These are phyloP conservation scores for Oreotragus oreotragus DNA, from an alignment of 2,113 vertebrate genomes.

Conservation along the genomic window DNA sequence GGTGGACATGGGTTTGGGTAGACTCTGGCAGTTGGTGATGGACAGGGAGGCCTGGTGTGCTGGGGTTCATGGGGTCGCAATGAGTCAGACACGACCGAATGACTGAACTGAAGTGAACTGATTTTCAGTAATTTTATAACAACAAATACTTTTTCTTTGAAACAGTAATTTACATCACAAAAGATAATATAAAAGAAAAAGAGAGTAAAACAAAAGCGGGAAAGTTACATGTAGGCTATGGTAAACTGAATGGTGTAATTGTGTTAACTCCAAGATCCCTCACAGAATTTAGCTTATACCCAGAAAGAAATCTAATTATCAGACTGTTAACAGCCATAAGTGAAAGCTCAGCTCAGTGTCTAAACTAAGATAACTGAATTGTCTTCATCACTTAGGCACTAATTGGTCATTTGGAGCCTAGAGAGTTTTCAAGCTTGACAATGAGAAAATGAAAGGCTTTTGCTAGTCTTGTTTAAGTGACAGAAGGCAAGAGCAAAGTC, in stretches of 20 bases:
- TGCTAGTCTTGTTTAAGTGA: slow-evolving; percentile 67
- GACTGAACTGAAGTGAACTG: no score
- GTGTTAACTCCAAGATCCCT: slow-evolving; percentile 56
- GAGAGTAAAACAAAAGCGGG: neutral
- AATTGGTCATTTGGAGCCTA: slow-evolving; percentile 71
- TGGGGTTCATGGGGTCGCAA: no score
- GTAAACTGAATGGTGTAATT: slow-evolving; percentile 35
- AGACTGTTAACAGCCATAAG: slow-evolving; percentile 67
- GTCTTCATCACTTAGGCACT: slow-evolving; percentile 57
- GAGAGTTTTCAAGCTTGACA: slow-evolving; percentile 67
- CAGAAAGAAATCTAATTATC: slow-evolving; percentile 75
- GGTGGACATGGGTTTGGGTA: no score
- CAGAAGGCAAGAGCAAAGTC: slow-evolving; percentile 49
- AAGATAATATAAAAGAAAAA: neutral
- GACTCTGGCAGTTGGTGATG: no score
- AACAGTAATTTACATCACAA: neutral
- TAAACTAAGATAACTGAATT: slow-evolving; percentile 56
- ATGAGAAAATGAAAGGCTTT: slow-evolving; percentile 68
- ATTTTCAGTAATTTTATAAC: neutral
- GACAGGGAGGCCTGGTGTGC: no score
- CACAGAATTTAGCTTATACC: slow-evolving; percentile 54
- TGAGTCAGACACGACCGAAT: no score
- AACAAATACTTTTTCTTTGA: neutral
- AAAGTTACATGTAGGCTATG: neutral
- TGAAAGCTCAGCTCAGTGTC: slow-evolving; percentile 52